Base-by-base conservation (phyloP, 2,113 vertebrate genomes). In the Engystomops pustulosus region DNA sequence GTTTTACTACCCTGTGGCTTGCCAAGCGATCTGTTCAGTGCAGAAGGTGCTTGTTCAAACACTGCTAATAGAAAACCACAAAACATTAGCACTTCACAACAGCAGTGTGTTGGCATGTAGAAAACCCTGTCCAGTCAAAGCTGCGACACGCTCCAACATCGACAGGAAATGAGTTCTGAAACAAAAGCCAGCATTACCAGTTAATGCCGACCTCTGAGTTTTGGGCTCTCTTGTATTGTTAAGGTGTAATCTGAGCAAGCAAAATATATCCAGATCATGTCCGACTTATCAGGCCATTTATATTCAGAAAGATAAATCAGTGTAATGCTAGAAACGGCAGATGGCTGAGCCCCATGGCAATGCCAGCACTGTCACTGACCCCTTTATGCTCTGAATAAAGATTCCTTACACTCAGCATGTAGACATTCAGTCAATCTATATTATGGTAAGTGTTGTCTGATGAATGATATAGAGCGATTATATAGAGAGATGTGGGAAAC, bases 221-320 rank as follows among this genome's bases (percentile, higher is more conserved):
- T 49, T 36, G 62, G 32, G 44, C 20, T 77, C 0, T 14, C 51
- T 83, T 69, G 7, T 83, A 45, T 47, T 75, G 55, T 45, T 30
- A 30, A 6, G 36, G 51, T 47, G 74, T 30, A 38, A 36, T 45
- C 78, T 69, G 62, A 36, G 12, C 36, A 75, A 75, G 34, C n/a
- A 23, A 17, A 32, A 17, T 30, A 53, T 72, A 81, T 51, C 23
- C 53, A 36, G 20, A 62, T 44, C 55, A 83, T 44, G 27, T 83
- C 18, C 36, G 53, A 76, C 62, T 75, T 75, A 67, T 49, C 18
- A 18, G 49, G 44, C 30, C 41, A 65, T 83, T 69, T 83, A 45
- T 83, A 60, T 62, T 65, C 9, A 30, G 55, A 34, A 83, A 49
- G 36, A 75, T 60, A 83, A 83, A 83, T 62, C 25, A 18, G 30